A percentile compares a stretch with the other conserved stretches of the same genome.
Evolutionary conservation across 2,113 vertebrate genomes (phyloP).

Genomic region (Chloroceryle aenea): DNA sequence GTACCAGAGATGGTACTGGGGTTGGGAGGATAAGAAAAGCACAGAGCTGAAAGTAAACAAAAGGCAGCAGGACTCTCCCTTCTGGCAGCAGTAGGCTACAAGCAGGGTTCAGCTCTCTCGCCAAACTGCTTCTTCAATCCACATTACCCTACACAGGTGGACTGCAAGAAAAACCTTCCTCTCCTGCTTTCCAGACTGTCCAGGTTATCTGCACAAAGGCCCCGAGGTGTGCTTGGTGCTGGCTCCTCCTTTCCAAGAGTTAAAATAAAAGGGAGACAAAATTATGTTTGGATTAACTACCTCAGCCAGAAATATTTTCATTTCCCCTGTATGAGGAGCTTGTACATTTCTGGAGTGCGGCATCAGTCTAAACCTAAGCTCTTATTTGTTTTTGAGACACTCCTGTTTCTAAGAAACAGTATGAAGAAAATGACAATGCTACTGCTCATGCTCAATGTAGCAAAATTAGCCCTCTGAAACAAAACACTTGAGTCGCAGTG

Average conservation of each 20-base stretch:
- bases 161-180: not conserved
- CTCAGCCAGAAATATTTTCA: not conserved
- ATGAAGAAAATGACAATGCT: not conserved
- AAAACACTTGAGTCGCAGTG: conserved; percentile 16
- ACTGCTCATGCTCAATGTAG: not conserved
- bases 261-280: not conserved
- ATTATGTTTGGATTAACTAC: not conserved
- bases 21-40: not conserved
- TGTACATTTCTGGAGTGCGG: no score
- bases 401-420: conserved; percentile 24
- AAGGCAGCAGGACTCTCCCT: not conserved
- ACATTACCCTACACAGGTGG: not conserved
- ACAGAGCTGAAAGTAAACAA: not conserved
- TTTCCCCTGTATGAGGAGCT: not conserved
- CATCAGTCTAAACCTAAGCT: not conserved
- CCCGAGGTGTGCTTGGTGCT: not conserved
- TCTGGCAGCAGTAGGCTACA: not conserved
- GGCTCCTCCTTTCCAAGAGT: not conserved
- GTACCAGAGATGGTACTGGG: not conserved
- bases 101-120: not conserved
- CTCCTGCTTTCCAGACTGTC: not conserved
- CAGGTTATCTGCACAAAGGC: not conserved
- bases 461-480: conserved; percentile 12
- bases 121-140: not conserved
- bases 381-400: not conserved